Evolutionary conservation across 2,113 vertebrate species (phyloP).

Genomic region (Dendropsophus ebraccatus): DNA sequence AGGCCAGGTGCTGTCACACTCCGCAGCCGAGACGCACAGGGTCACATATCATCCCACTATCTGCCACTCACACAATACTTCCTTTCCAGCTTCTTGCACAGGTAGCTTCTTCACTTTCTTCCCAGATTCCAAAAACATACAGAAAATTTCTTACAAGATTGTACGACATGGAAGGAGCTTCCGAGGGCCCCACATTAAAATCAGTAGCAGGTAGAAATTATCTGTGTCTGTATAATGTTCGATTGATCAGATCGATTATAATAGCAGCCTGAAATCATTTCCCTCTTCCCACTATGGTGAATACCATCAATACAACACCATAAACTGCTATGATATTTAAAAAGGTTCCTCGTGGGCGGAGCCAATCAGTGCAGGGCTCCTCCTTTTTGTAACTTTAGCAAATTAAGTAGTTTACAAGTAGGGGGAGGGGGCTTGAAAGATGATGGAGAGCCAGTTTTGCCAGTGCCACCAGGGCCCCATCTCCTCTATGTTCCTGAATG

Average conservation of each 20-base stretch:
- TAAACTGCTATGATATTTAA: background rate
- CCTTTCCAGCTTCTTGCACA: background rate
- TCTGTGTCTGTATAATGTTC: no score
- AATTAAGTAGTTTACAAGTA: background rate
- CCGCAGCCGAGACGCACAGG: constrained; percentile 53
- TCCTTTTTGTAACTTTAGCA: background rate
- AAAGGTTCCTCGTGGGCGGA: background rate
- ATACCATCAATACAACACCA: background rate
- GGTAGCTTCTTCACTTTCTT: background rate
- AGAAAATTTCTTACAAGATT: background rate
- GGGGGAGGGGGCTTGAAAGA: background rate
- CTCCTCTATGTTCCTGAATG: background rate
- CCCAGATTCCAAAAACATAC: background rate
- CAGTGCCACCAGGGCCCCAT: background rate
- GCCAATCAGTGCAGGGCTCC: background rate
- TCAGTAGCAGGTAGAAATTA: no score
- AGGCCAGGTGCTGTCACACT: constrained; percentile 69
- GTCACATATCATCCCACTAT: constrained; percentile 63
- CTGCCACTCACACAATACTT: constrained; percentile 52
- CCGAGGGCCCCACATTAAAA: no score
- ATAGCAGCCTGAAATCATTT: no score
- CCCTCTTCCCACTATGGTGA: no score
- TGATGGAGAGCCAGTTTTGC: background rate
- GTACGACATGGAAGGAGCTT: background rate
- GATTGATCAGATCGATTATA: no score